Percentiles rank a stretch among this genome's conserved stretches.
Evolutionary conservation across 2,797 vertebrate genomes (phyloP).

Genomic region (Chiloscyllium punctatum): DNA sequence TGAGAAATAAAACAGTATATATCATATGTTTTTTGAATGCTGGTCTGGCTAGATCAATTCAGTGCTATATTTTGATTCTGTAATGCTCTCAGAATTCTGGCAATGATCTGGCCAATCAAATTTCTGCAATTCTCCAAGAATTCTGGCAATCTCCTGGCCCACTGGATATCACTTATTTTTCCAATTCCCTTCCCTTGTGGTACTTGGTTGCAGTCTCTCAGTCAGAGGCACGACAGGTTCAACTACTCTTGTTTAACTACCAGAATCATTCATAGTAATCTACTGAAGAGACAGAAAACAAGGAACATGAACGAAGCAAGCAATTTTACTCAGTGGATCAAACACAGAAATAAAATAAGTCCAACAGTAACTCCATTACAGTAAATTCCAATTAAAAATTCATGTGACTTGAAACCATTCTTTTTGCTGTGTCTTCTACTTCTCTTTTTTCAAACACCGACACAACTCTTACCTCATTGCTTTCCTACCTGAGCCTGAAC

Average conservation of each 20-base stretch:
- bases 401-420: neutral
- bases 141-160: neutral
- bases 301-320: neutral
- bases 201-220: neutral
- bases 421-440: neutral
- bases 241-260: neutral
- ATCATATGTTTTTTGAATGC: neutral
- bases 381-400: neutral
- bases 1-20: neutral
- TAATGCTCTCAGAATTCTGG: neutral
- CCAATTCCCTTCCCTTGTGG: neutral
- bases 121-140: neutral
- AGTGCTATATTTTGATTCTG: neutral
- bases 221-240: neutral
- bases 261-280: neutral
- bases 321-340: neutral
- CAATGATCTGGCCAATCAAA: neutral
- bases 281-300: neutral
- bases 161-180: neutral
- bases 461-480: neutral
- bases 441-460: neutral
- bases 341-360: neutral
- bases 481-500: neutral
- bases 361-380: neutral
- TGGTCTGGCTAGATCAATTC: neutral